A percentile compares a stretch with the other conserved stretches of the same genome.
These are phyloP conservation scores for Dipus sagitta DNA, from an alignment of 2,797 vertebrate species.

Conservation along the genomic window DNA sequence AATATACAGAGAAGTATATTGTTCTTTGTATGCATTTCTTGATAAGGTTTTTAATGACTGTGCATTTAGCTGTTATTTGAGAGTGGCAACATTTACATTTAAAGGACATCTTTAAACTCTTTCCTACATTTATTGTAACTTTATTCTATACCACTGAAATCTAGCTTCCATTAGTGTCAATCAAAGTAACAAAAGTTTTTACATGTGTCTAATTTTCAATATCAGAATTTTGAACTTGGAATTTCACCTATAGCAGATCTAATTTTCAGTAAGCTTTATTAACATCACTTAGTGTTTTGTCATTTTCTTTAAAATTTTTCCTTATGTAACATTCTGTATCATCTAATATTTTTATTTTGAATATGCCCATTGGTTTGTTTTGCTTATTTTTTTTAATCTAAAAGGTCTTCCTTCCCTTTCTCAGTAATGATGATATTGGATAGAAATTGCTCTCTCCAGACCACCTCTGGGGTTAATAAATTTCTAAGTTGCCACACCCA, in stretches of 20 bases:
- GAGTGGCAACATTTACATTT: not conserved
- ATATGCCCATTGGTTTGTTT: not conserved
- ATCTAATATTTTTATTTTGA: conserved; percentile 18
- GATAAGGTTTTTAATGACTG: not conserved
- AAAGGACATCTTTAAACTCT: not conserved
- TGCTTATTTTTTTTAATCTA: not conserved
- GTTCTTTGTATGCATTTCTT: not conserved
- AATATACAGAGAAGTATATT: not conserved
- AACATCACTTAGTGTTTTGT: not conserved
- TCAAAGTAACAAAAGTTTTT: not conserved
- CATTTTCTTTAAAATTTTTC: not conserved
- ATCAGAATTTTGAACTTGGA: not conserved
- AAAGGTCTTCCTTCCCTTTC: not conserved
- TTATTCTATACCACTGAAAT: not conserved
- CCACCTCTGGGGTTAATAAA: not conserved
- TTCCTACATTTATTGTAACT: not conserved
- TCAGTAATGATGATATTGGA: not conserved
- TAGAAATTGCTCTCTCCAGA: conserved; percentile 29
- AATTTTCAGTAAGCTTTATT: conserved; percentile 34
- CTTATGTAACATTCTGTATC: conserved; percentile 26
- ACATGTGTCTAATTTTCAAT: not conserved
- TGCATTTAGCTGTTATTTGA: not conserved
- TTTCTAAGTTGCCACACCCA: not conserved
- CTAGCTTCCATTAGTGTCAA: not conserved
- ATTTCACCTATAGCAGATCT: not conserved